Percentiles rank a stretch among this genome's conserved stretches.
These are phyloP conservation scores for Anser cygnoides DNA, from an alignment of 2,113 vertebrate genomes.

Conservation along the genomic window DNA sequence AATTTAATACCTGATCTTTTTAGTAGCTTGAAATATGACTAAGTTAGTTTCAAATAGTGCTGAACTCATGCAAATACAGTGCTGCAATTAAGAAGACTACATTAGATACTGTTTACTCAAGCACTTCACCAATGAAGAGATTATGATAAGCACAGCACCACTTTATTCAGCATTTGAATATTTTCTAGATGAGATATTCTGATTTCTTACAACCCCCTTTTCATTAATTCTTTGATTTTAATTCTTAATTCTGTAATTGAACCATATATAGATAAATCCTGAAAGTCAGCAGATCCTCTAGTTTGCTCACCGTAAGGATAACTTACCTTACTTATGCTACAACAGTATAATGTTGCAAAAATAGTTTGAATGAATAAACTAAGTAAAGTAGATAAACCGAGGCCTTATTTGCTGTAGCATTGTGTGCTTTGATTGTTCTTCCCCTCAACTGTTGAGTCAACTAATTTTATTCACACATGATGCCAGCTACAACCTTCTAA, in stretches of 20 bases:
- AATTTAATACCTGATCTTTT: not conserved
- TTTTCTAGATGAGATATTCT: not conserved
- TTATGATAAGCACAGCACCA: not conserved
- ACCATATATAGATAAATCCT: not conserved
- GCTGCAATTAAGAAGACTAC: not conserved
- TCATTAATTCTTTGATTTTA: not conserved
- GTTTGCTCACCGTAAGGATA: not conserved
- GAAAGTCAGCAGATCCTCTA: not conserved
- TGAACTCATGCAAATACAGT: not conserved
- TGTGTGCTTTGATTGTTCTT: not conserved
- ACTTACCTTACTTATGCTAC: not conserved
- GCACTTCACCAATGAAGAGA: not conserved
- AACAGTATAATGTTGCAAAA: not conserved
- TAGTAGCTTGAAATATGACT: not conserved
- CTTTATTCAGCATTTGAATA: not conserved
- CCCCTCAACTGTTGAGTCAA: not conserved
- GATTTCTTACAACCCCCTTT: not conserved
- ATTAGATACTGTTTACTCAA: not conserved
- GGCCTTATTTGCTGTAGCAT: not conserved
- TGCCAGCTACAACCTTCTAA: not conserved
- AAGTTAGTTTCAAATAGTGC: not conserved
- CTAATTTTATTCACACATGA: not conserved
- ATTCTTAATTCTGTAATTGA: not conserved
- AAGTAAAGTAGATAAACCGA: not conserved
- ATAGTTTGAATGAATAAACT: not conserved